Conservation (phyloP, 2,797 vertebrate species). For the Chrosomus eos region DNA sequence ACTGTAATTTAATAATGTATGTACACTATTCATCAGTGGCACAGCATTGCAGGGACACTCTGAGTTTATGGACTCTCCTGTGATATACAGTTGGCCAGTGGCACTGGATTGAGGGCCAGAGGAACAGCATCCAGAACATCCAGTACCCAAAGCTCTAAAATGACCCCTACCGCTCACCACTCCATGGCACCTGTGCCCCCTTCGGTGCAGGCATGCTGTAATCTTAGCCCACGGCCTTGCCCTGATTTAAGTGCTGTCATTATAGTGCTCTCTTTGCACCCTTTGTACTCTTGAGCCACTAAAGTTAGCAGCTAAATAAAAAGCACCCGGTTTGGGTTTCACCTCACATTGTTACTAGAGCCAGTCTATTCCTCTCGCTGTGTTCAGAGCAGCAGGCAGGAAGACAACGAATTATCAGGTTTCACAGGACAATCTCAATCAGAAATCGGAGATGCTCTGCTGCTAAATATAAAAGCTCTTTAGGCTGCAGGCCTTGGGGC, state of each 20-base stretch:
- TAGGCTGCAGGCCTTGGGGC: constrained; percentile 43
- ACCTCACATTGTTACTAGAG: constrained; percentile 68
- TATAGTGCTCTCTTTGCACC: constrained; percentile 57
- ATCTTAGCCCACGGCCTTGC: constrained; percentile 74
- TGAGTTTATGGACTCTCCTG: constrained; percentile 65
- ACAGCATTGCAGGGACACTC: constrained; percentile 42
- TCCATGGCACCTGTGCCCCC: constrained; percentile 29
- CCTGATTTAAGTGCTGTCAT: constrained; percentile 65
- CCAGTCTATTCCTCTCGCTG: constrained; percentile 67
- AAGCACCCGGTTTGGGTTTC: constrained; percentile 66
- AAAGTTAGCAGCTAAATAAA: constrained; percentile 59
- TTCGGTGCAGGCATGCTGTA: constrained; percentile 67
- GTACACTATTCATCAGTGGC: constrained; percentile 59
- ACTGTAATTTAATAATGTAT: constrained; percentile 61
- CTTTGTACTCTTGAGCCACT: constrained; percentile 68
- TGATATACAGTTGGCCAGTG: constrained; percentile 62
- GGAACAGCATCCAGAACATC: constrained; percentile 59
- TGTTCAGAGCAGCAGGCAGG: constrained; percentile 57
- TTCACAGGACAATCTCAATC: constrained; percentile 67
- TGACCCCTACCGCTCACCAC: constrained; percentile 19
- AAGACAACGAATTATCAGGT: constrained; percentile 65
- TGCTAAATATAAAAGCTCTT: constrained; percentile 64
- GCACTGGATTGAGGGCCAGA: constrained; percentile 46
- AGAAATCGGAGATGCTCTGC: constrained; percentile 59
- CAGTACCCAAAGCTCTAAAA: constrained; percentile 41